These are phyloP conservation scores for Pyralis farinalis DNA, from an alignment of 2,888 invertebrate genomes.

Conservation along the genomic window DNA sequence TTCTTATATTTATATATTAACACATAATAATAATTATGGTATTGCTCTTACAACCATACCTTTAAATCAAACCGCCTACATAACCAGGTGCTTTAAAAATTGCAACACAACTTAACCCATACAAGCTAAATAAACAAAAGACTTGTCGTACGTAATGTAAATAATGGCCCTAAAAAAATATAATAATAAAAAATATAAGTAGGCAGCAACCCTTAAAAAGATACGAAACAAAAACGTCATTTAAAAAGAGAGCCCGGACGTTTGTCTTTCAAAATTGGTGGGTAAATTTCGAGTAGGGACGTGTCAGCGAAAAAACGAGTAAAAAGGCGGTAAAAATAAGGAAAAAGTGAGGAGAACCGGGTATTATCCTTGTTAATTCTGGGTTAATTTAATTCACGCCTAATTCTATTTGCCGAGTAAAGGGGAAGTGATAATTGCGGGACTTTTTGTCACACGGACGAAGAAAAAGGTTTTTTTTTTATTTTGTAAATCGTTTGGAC, in stretches of 20 bases:
- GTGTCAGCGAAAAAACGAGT: slow-evolving; percentile 44
- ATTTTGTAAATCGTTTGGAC: slow-evolving; percentile 35
- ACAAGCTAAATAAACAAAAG: too few species aligned
- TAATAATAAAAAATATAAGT: background rate
- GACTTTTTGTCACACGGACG: slow-evolving; percentile 56
- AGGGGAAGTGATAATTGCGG: slow-evolving; percentile 77
- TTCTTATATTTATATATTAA: too few species aligned
- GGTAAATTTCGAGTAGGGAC: slow-evolving; percentile 44
- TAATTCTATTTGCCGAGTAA: slow-evolving; percentile 78
- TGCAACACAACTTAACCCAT: too few species aligned
- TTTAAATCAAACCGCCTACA: too few species aligned
- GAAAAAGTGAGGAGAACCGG: slow-evolving; percentile 59
- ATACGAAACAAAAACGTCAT: slow-evolving; percentile 15
- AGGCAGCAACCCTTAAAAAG: slow-evolving; percentile 4
- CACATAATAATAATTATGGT: too few species aligned
- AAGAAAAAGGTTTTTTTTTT: slow-evolving; percentile 45
- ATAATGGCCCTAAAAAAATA: too few species aligned
- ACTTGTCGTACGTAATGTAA: too few species aligned
- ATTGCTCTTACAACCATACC: too few species aligned
- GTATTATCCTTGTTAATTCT: slow-evolving; percentile 80
- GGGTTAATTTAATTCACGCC: slow-evolving; percentile 77
- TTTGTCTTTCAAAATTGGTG: slow-evolving; percentile 53
- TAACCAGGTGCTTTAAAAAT: too few species aligned
- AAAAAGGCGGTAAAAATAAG: slow-evolving; percentile 59
- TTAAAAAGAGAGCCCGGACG: slow-evolving; percentile 24